Evolutionary conservation across 2,113 vertebrate species (phyloP), one percentile per base, ranked within the genome.

Genomic region (Vulpes ferrilata): DNA sequence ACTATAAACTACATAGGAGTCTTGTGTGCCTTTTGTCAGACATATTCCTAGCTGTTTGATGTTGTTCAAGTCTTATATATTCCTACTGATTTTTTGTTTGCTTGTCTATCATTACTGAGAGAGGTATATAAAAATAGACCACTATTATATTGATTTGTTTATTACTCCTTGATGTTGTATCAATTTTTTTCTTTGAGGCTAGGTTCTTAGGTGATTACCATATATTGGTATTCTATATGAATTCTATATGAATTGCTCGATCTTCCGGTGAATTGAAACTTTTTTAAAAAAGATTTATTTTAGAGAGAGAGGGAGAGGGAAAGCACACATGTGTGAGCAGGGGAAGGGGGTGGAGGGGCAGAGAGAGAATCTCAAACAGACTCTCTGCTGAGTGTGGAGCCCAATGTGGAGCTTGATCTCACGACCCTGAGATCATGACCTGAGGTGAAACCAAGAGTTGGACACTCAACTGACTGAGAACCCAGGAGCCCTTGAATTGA

Each of bases 21-120:
- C 80, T 71, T 90, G 55, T 0, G 7, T 32, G 20, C 60, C 43
- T 93, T 93, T 83, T 55, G 32, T 84, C 53, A 80, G 62, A 23
- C n/a, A 64, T 93, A 80, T n/a, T 90, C 27, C n/a, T 27, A 79
- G 71, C 32, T 55, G 43, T 76, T 93, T 57, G 43, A 90, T 85
- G 30, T 22, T 87, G 76, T 78, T 88, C 25, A 93, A n/a, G 83
- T 96, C 35, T 65, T 85, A 15, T 71, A 90, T 80, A 85, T 27
- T 48, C 27, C 55, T 78, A 71, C 25, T 48, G 90, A 90, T 27
- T 79, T 88, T 89, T 69, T 55, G 51, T 88, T 43, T 93, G 32
- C 43, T 86, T 80, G 20, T 71, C 51, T 71, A 71, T 62, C 20
- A 79, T 90, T 85, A 79, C 8, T 35, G 62, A 90, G 32, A 32